Evolutionary conservation across 2,113 vertebrate genomes (phyloP), one percentile per base, ranked within the genome.

Genomic region (Spea multiplicata): DNA sequence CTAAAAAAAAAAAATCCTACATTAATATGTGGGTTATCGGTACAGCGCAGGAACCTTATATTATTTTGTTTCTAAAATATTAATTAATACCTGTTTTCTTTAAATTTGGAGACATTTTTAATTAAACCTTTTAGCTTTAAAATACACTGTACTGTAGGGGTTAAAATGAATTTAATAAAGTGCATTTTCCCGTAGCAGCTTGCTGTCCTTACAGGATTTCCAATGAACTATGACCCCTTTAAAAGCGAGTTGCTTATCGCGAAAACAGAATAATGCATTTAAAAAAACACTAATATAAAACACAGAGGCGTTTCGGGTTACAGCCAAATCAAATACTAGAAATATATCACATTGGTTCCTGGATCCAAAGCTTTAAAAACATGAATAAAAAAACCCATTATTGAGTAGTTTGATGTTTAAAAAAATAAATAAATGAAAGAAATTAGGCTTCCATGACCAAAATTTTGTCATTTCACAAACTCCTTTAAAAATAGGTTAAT

Each of bases 291-390:
- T 30, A 16, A 49, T 61, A 77, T 70, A 70, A 70, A 62, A 44
- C 75, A 49, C 13, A n/a, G 49, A 70, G 75, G 48, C 44, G 66
- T 70, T 69, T 76, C 53, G 4, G 55, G 75, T 77, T 77, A 61
- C 75, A 77, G 62, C 10, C 46, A 77, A 77, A 77, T 76, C 65
- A 59, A 69, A 76, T 69, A 76, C 53, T 46, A 61, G 66, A 76
- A 8, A 55, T 46, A 46, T 52, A 70, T 77, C 68, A 70, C 57
- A 46, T 44, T 14, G 66, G 4, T 70, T 70, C 66, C 66, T 70
- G 75, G 53, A 77, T 70, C 12, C 17, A 61, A 45, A 30, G 46
- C 50, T 76, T 59, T 70, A 77, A 77, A 50, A 53, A 74, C n/a
- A n/a, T n/a, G n/a, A 46, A 67, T 46, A 30, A 30, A 30, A 30